Percentiles rank a stretch among this genome's conserved stretches.
phyloP scores from a whole-genome alignment of 2,797 vertebrate species.

The Podarcis siculus region DNA sequence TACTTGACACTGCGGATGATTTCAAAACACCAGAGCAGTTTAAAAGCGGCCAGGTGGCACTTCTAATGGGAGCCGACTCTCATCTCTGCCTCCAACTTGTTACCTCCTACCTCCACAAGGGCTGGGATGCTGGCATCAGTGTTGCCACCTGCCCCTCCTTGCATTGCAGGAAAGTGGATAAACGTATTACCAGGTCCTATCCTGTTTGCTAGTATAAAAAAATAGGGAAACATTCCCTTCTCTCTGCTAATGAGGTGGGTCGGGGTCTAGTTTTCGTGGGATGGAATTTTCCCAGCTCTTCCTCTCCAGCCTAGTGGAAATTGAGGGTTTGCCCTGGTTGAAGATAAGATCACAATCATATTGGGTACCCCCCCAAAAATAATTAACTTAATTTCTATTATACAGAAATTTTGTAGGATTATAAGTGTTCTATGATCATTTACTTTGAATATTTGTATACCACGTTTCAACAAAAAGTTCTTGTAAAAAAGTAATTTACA shows the following conservation, averaged over 20 bases:
- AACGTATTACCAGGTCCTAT: not conserved
- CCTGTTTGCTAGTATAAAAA: not conserved
- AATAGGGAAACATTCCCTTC: not conserved
- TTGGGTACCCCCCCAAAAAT: not conserved
- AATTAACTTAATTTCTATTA: too few relatives aligned
- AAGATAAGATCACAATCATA: not conserved
- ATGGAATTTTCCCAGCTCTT: not conserved
- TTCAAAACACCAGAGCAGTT: conserved; percentile 16
- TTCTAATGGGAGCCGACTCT: not conserved
- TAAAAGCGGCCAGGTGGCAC: conserved; percentile 10
- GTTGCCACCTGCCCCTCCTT: not conserved
- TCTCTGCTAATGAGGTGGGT: not conserved
- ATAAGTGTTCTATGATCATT: too few relatives aligned
- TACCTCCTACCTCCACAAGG: not conserved
- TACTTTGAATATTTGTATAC: too few relatives aligned
- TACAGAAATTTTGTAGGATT: too few relatives aligned
- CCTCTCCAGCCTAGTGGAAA: not conserved
- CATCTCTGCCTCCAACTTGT: not conserved
- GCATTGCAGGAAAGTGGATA: not conserved
- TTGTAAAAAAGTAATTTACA: too few relatives aligned
- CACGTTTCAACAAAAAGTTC: too few relatives aligned
- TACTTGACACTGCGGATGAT: conserved; percentile 10
- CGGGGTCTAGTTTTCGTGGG: not conserved
- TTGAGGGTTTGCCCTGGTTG: not conserved
- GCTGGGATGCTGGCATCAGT: not conserved